Conservation (phyloP, 64 coral and sea anemone species). For the Montipora capricornis region DNA sequence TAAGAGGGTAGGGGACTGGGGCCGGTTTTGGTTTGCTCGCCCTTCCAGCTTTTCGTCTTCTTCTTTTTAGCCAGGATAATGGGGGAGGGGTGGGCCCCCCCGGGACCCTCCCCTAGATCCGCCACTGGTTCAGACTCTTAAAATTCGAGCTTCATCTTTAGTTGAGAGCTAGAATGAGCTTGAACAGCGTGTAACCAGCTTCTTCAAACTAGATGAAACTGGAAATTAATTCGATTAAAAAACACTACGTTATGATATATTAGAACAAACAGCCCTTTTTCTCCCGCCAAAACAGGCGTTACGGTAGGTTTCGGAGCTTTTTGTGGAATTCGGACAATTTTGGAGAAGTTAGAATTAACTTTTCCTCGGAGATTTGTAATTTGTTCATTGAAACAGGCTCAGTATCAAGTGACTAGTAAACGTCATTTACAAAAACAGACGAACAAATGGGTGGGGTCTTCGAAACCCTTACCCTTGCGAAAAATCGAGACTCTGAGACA, state of each 20-base stretch:
- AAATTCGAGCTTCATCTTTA: no score
- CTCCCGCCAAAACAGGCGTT: background rate
- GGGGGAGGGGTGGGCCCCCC: no score
- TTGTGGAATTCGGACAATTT: conserved; percentile 1
- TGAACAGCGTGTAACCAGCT: background rate
- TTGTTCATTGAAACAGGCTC: background rate
- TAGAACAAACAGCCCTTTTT: background rate
- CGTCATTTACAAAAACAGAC: background rate
- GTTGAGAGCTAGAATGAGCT: no score
- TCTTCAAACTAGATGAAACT: background rate
- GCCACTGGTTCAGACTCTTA: no score
- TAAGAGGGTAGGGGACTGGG: no score
- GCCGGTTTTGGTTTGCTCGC: no score
- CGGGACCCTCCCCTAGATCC: no score
- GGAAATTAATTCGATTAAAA: conserved; percentile 2
- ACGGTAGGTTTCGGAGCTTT: conserved; percentile 1
- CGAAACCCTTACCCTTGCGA: background rate
- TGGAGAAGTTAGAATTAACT: background rate
- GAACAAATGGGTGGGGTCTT: background rate
- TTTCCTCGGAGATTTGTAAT: background rate
- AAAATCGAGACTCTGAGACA: conserved; percentile 9
- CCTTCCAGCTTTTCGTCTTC: no score
- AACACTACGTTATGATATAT: background rate
- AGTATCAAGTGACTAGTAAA: background rate
- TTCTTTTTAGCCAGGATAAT: no score